phyloP scores from a whole-genome alignment of 2,888 invertebrate species.

The Agelastica alni region DNA sequence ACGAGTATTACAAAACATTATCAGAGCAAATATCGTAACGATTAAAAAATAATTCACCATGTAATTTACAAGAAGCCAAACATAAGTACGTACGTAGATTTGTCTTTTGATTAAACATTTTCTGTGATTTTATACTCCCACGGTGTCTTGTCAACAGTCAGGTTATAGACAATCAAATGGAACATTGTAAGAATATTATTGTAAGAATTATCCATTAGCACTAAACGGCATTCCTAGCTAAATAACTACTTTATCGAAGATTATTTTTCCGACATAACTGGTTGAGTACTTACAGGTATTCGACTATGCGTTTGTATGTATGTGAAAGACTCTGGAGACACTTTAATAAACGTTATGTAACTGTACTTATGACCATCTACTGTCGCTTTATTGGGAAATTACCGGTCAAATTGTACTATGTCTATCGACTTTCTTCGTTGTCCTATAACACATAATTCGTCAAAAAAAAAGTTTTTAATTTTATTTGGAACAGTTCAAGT shows the following conservation, averaged over 20 bases:
- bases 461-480: no score
- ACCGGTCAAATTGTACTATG: no score
- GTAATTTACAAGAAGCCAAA: no score
- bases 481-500: no score
- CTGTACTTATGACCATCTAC: background rate
- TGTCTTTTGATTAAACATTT: conserved; percentile 14
- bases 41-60: no score
- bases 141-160: conserved; percentile 16
- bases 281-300: background rate
- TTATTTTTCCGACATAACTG: conserved; percentile 8
- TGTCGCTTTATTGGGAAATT: background rate
- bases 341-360: conserved; percentile 1
- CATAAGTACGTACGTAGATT: no score
- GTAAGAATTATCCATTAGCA: conserved; percentile 22
- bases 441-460: no score
- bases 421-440: no score
- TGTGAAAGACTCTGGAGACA: background rate
- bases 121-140: conserved; percentile 14
- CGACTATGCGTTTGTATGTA: background rate
- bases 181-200: conserved; percentile 11
- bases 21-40: no score
- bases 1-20: no score
- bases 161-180: conserved; percentile 3
- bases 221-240: conserved; percentile 19
- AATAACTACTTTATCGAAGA: conserved; percentile 16